These are phyloP conservation scores for Pitta sordida DNA, from an alignment of 2,113 vertebrate species.

Conservation along the genomic window DNA sequence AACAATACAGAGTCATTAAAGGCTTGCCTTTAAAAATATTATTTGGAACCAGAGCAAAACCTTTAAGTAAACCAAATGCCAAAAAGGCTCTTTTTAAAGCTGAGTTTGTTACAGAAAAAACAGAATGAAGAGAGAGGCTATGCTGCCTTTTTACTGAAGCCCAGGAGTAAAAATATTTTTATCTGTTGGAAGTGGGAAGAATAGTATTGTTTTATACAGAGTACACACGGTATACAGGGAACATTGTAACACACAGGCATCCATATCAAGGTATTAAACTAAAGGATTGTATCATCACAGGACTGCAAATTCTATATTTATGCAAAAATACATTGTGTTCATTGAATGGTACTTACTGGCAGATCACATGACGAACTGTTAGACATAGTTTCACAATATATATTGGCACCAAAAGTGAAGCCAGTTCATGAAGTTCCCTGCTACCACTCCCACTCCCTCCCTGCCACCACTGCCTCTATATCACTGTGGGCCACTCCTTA, in stretches of 20 bases:
- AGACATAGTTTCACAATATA: not conserved
- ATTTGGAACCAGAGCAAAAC: not conserved
- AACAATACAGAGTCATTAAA: constrained; percentile 8
- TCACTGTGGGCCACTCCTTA: not conserved
- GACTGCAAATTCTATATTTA: not conserved
- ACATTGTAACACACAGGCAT: not conserved
- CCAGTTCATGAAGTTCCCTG: not conserved
- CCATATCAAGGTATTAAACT: not conserved
- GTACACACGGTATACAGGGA: not conserved
- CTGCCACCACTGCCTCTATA: not conserved
- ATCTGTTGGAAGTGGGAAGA: not conserved
- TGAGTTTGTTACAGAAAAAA: not conserved
- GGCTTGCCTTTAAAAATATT: not conserved
- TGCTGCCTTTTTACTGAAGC: not conserved
- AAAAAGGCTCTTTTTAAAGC: not conserved
- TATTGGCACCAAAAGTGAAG: not conserved
- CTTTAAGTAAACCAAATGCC: not conserved
- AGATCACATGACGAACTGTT: not conserved
- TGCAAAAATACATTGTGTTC: not conserved
- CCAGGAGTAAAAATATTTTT: not conserved
- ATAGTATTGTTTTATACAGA: constrained; percentile 16
- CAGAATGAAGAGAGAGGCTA: not conserved
- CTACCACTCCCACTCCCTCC: not conserved
- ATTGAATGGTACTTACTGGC: not conserved
- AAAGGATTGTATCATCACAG: not conserved